Evolutionary conservation across 2,113 vertebrate species (phyloP).

Genomic region (Epinephelus fuscoguttatus): DNA sequence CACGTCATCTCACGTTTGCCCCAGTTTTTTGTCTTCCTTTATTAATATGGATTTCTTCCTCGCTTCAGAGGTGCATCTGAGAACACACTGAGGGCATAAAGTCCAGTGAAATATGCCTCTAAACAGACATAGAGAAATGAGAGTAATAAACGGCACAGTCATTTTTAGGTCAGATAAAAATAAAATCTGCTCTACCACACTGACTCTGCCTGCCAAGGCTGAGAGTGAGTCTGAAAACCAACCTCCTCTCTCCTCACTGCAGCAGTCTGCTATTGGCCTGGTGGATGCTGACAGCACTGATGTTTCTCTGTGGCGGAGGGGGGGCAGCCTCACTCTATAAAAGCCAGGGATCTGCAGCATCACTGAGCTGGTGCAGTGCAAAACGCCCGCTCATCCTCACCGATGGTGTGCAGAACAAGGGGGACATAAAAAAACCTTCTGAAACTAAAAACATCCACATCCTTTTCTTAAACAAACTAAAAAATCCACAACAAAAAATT

Average conservation of each 20-base stretch:
- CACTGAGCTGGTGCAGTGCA: constrained; percentile 87
- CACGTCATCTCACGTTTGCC: constrained; percentile 18
- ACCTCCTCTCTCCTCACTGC: constrained; percentile 73
- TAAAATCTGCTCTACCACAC: constrained; percentile 53
- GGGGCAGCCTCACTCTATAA: constrained; percentile 75
- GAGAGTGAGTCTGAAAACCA: constrained; percentile 71
- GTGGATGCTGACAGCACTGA: constrained; percentile 72
- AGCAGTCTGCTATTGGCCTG: constrained; percentile 82
- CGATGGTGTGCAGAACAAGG: constrained; percentile 88
- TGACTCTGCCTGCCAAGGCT: not conserved
- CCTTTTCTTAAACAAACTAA: constrained; percentile 69
- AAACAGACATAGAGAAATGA: not conserved
- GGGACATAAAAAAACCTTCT: constrained; percentile 83
- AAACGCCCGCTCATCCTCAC: constrained; percentile 83
- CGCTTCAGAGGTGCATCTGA: not conserved
- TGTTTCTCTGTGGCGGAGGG: constrained; percentile 55
- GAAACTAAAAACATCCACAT: constrained; percentile 77
- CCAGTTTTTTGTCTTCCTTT: not conserved
- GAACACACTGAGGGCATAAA: not conserved
- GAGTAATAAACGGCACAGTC: not conserved
- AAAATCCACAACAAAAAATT: constrained; percentile 69
- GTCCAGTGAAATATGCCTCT: not conserved
- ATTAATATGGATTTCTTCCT: not conserved
- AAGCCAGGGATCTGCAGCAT: constrained; percentile 84
- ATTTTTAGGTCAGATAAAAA: constrained; percentile 11